phyloP scores from a whole-genome alignment of 2,113 vertebrate species.

The Cheilinus undulatus region DNA sequence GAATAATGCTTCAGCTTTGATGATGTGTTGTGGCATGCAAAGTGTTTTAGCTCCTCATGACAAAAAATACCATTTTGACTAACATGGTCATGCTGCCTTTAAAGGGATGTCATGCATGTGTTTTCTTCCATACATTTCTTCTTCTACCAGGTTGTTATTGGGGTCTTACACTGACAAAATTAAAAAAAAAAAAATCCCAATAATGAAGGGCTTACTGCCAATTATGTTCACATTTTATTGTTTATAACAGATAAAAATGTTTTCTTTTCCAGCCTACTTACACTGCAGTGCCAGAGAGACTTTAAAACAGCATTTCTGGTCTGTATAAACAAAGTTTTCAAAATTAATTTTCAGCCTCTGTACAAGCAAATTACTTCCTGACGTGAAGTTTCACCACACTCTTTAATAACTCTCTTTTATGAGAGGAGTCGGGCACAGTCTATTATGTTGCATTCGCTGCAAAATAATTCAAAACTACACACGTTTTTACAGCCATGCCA shows the following conservation, averaged over 20 bases:
- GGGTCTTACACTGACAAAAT: too few relatives aligned
- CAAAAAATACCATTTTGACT: too few relatives aligned
- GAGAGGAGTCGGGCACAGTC: not conserved
- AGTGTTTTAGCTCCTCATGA: too few relatives aligned
- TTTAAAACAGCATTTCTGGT: not conserved
- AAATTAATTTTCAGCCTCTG: slow-evolving; percentile 22
- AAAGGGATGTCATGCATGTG: too few relatives aligned
- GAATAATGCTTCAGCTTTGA: too few relatives aligned
- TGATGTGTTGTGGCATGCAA: too few relatives aligned
- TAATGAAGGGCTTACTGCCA: not conserved
- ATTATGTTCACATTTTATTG: not conserved
- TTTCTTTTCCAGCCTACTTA: not conserved
- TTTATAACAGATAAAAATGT: not conserved
- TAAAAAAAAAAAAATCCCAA: too few relatives aligned
- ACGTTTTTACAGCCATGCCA: slow-evolving; percentile 17
- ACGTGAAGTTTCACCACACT: slow-evolving; percentile 16
- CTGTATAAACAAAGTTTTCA: not conserved
- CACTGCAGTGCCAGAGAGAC: not conserved
- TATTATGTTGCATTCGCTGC: slow-evolving; percentile 3
- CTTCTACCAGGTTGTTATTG: too few relatives aligned
- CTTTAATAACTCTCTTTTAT: slow-evolving; percentile 16
- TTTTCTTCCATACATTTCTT: too few relatives aligned
- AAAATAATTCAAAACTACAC: slow-evolving; percentile 17
- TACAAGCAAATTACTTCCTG: slow-evolving; percentile 10
- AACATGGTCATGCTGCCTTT: too few relatives aligned